A percentile compares a stretch with the other conserved stretches of the same genome.
Conservation (phyloP, 2,797 vertebrate species). For the Betta splendens region DNA sequence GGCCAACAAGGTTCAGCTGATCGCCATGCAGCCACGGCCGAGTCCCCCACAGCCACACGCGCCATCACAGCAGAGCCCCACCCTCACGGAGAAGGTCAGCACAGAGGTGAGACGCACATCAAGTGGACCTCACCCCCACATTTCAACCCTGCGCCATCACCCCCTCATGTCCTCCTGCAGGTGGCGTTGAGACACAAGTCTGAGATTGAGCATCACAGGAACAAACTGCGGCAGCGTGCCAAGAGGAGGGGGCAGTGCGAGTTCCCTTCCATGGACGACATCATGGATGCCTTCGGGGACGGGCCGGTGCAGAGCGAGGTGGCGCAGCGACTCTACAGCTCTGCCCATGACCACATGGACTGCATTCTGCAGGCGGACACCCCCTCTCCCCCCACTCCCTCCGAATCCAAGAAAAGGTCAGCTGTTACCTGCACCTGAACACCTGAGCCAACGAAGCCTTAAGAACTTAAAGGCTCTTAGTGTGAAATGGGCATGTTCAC, state of each 20-base stretch:
- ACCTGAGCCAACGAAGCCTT: background rate
- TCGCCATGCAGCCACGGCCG: constrained; percentile 95
- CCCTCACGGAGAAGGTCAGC: constrained; percentile 88
- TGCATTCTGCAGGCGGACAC: constrained; percentile 91
- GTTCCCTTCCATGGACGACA: constrained; percentile 95
- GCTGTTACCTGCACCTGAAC: constrained; percentile 5
- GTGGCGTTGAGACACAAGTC: constrained; percentile 96
- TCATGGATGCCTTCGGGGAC: constrained; percentile 88
- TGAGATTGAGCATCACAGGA: constrained; percentile 96
- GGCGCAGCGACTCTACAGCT: constrained; percentile 89
- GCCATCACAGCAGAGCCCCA: constrained; percentile 75
- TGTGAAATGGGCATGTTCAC: too few relatives aligned
- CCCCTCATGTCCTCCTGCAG: constrained; percentile 48
- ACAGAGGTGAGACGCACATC: constrained; percentile 82
- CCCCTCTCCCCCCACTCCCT: constrained; percentile 84
- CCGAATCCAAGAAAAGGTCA: constrained; percentile 91
- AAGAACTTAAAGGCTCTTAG: too few relatives aligned
- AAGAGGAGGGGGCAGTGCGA: constrained; percentile 96
- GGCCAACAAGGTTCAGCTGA: constrained; percentile 94
- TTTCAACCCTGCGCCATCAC: background rate
- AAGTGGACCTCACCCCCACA: background rate
- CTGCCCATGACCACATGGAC: constrained; percentile 96
- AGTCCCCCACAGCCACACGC: constrained; percentile 78
- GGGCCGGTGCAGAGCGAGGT: constrained; percentile 83
- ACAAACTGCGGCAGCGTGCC: constrained; percentile 94